Evolutionary conservation across 2,113 vertebrate genomes (phyloP).

Genomic region (Gnathonemus echidnorhynchus): DNA sequence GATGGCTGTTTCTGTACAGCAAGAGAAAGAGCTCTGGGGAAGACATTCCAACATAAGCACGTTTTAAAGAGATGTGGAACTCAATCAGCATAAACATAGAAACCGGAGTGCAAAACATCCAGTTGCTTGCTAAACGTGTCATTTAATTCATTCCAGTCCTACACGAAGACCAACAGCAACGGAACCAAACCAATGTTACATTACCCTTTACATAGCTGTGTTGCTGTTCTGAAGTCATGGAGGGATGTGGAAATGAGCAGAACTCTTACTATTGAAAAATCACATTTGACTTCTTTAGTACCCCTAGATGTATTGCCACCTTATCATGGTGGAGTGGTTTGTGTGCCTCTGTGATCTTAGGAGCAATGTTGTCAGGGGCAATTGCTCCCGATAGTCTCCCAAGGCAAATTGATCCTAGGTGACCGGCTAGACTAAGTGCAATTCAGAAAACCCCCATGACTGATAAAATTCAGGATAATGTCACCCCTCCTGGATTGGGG

Average conservation of each 20-base stretch:
- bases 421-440: neutral
- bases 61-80: neutral
- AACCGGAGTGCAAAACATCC: neutral
- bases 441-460: neutral
- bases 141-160: neutral
- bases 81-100: neutral
- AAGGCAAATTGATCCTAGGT: neutral
- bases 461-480: neutral
- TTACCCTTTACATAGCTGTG: neutral
- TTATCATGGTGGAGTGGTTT: neutral
- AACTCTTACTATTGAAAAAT: neutral
- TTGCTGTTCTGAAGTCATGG: neutral
- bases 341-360: neutral
- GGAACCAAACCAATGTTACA: neutral
- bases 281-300: neutral
- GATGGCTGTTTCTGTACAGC: neutral
- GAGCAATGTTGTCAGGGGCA: neutral
- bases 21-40: neutral
- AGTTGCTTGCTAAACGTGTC: neutral
- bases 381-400: neutral
- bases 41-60: neutral
- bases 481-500: neutral
- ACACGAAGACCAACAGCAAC: neutral
- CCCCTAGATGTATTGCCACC: neutral
- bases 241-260: neutral